Base-by-base conservation (phyloP, 2,113 vertebrate species). In the Trichomycterus rosablanca region DNA sequence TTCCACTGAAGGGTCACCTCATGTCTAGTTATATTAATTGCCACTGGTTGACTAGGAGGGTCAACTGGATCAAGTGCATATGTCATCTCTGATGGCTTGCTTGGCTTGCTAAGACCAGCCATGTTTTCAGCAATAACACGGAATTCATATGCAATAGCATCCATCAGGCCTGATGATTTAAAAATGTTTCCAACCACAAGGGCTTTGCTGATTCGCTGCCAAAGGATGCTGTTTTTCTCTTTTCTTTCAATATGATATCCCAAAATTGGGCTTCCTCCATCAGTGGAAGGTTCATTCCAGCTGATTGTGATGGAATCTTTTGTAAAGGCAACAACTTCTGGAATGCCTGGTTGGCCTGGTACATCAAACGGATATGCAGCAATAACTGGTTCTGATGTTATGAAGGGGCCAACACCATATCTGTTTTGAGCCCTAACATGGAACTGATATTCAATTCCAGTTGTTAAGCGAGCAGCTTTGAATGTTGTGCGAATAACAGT, bases 391-490 rank as follows among this genome's bases (percentile, higher is more conserved):
- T 89, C 86, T 67, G 96, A 98, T 59, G 79, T 77, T 67, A 96
- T 86, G 66, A 77, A 79, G 24, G 95, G 91, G 40, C 96, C 92
- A 69, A 87, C 77, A 62, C 96, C 96, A 10, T 99, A 98, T 78
- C 95, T 89, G 58, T 99, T 99, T 70, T 99, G 93, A 76, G 96
- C 96, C 85, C 88, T 97, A 66, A 99, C 87, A n/a, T 94, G 91
- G 87, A 99, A 97, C 44, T 97, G 95, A 76, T 99, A 99, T n/a
- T 90, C 84, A 20, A 88, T 81, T 73, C 96, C 95, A 44, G 94
- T 98, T 59, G 78, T 94, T 15, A 99, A 91, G 48, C 71, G 89
- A 68, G 85, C 81, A 57, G 94, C 96, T 85, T 99, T 99, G 73
- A 93, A 97, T 44, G 91, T 97, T 49, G 96, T 98, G 40, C 96